Evolutionary conservation across 2,888 invertebrate species (phyloP).

Genomic region (Melanotus villosus): DNA sequence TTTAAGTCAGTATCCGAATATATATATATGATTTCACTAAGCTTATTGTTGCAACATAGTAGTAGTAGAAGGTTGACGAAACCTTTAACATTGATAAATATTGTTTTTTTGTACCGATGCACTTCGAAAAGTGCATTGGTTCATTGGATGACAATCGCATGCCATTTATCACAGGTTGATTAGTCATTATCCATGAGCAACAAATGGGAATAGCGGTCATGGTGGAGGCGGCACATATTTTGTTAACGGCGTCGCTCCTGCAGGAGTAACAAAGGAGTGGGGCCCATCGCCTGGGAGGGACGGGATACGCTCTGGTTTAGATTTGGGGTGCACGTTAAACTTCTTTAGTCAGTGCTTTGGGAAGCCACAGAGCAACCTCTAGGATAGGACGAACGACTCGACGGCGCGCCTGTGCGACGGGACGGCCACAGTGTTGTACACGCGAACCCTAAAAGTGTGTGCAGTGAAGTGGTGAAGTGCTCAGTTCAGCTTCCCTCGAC

Average conservation of each 20-base stretch:
- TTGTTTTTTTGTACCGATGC: slow-evolving; percentile 1
- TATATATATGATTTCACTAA: too few relatives aligned
- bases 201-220: slow-evolving; percentile 56
- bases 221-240: slow-evolving; percentile 60
- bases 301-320: slow-evolving; percentile 65
- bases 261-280: slow-evolving; percentile 51
- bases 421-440: slow-evolving; percentile 62
- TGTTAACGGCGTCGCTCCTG: slow-evolving; percentile 55
- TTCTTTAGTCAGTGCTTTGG: slow-evolving; percentile 68
- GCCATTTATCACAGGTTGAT: slow-evolving; percentile 57
- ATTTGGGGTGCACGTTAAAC: slow-evolving; percentile 64
- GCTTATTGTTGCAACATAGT: too few relatives aligned
- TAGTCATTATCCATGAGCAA: slow-evolving; percentile 62
- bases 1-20: too few relatives aligned
- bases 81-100: too few relatives aligned
- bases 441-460: slow-evolving; percentile 61
- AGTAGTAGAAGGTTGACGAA: too few relatives aligned
- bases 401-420: slow-evolving; percentile 66
- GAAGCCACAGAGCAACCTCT: slow-evolving; percentile 68
- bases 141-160: slow-evolving; percentile 52
- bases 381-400: slow-evolving; percentile 68
- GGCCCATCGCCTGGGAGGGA: slow-evolving; percentile 58
- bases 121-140: slow-evolving; percentile 35
- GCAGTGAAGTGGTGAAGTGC: slow-evolving; percentile 63
- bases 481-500: slow-evolving; percentile 58